Conservation (phyloP, 2,113 vertebrate genomes). For the Pomatorhinus ruficollis region DNA sequence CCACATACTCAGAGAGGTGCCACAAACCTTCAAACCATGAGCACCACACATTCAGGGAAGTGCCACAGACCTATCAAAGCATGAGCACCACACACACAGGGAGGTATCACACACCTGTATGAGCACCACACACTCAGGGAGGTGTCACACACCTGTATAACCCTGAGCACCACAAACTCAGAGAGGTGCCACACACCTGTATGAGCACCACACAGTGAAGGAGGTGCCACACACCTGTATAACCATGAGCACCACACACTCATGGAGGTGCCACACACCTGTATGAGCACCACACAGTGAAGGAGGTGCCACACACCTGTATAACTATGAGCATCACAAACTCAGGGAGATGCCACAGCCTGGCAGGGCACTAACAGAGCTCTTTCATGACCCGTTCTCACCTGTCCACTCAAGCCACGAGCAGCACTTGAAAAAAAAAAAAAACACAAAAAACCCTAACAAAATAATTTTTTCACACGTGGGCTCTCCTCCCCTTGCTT, state of each 20-base stretch:
- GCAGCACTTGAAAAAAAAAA: accelerated
- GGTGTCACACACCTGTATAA: accelerated
- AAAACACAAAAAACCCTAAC: accelerated
- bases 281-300: too few species aligned
- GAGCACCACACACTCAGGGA: too few species aligned
- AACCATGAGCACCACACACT: not conserved
- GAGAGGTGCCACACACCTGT: not conserved
- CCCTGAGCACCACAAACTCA: too few species aligned
- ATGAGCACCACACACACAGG: not conserved
- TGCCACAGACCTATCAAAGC: not conserved
- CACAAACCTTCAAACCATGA: not conserved
- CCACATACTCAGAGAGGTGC: not conserved
- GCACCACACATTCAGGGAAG: not conserved
- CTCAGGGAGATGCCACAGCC: not conserved
- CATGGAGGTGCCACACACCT: accelerated
- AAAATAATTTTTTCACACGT: accelerated
- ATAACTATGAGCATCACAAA: not conserved
- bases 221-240: not conserved
- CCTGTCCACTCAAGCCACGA: accelerated
- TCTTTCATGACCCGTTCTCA: not conserved
- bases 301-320: not conserved
- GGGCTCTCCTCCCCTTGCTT: accelerated
- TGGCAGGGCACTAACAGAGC: accelerated
- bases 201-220: not conserved
- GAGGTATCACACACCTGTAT: not conserved